These are phyloP conservation scores for Pristionchus entomophagus DNA, from an alignment of 2,888 invertebrate species.

Conservation along the genomic window DNA sequence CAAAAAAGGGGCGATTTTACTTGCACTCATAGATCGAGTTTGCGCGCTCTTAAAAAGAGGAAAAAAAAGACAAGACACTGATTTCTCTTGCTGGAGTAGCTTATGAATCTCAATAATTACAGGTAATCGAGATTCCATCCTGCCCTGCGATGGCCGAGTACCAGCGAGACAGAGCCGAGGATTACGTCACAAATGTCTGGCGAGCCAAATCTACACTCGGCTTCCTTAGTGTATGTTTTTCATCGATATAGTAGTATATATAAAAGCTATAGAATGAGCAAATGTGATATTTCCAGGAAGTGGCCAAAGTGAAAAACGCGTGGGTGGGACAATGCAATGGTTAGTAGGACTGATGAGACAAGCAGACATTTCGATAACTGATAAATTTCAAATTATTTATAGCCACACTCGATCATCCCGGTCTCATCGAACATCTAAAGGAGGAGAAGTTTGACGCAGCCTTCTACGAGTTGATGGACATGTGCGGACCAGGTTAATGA, in stretches of 20 bases:
- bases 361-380: not conserved
- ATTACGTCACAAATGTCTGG: not conserved
- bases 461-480: constrained; percentile 21
- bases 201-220: not conserved
- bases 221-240: not conserved
- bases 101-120: no score
- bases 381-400: not conserved
- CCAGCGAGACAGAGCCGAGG: not conserved
- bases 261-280: no score
- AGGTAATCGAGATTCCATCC: not conserved
- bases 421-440: not conserved
- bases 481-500: constrained; percentile 13
- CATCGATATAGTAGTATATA: not conserved
- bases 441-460: constrained; percentile 26
- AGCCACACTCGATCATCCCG: not conserved
- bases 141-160: not conserved
- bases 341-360: no score
- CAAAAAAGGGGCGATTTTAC: no score
- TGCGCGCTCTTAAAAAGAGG: no score
- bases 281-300: not conserved
- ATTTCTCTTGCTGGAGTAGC: no score
- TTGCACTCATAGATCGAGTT: no score
- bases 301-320: not conserved
- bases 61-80: no score
- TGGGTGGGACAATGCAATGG: constrained; percentile 16